Evolutionary conservation across 2,797 vertebrate species (phyloP), one percentile per base, ranked within the genome.

Genomic region (Chromobotia macracanthus): DNA sequence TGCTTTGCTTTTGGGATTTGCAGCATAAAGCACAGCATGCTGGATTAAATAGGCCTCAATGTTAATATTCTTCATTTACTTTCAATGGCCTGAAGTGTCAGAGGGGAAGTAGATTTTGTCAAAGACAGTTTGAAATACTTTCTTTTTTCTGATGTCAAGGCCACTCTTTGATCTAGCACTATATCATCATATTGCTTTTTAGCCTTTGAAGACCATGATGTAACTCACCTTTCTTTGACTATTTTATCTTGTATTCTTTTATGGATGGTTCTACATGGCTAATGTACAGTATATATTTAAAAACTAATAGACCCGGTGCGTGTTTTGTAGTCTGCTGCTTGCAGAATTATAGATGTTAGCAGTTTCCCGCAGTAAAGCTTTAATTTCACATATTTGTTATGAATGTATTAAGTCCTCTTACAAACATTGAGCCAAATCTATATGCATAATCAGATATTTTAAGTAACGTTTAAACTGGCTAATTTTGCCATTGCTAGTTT

Each of bases 131-230:
- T 21, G 23, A 68, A 46, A 55, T 65, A 8, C 31, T 25, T 58
- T 44, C 41, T 44, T 82, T 64, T 80, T 51, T 72, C 72, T 66
- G 75, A 80, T 83, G 76, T 85, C 77, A 84, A 68, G 71, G 55
- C 38, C 60, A 53, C 44, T 60, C 82, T 85, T 82, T 84, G 76
- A 87, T 86, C 85, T 78, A 70, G 71, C 63, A 23, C 25, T 75
- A 64, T 64, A 77, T 83, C 72, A 82, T 75, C 64, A 77, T 68
- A 77, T 74, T 44, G 61, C 68, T 65, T 83, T 78, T 56, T 61
- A 68, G 56, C 53, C 56, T 68, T 58, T 60, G 46, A 63, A 61
- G 75, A 61, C 41, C 46, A 60, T 71, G 38, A 72, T 72, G 69
- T 61, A 53, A 77, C 63, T 63, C 23, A 31, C 18, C 53, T 46